phyloP scores from a whole-genome alignment of 1,140 invertebrate genomes.

The Bombus pascuorum region DNA sequence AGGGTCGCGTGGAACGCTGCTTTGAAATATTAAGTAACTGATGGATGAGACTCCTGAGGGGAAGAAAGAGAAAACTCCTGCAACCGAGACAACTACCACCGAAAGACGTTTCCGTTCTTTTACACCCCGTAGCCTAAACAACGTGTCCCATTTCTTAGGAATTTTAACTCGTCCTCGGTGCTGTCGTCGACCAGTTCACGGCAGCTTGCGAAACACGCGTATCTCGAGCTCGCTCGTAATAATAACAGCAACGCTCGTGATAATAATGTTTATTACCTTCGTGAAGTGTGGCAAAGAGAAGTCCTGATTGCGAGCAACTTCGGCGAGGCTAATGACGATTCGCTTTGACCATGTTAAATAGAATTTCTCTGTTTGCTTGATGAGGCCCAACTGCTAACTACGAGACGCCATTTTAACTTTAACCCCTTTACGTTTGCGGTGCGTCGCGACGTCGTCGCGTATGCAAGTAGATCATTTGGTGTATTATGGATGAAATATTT shows the following conservation, averaged over 20 bases:
- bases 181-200: not conserved
- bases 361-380: slow-evolving; percentile 1
- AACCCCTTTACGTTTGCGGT: not conserved
- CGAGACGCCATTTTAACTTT: not conserved
- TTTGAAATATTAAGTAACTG: slow-evolving; percentile 82
- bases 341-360: slow-evolving; percentile 4
- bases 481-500: not conserved
- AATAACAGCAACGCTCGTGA: not conserved
- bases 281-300: not conserved
- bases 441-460: not conserved
- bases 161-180: slow-evolving; percentile 39
- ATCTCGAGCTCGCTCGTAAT: not conserved
- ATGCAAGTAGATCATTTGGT: too few relatives aligned
- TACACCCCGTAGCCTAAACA: not conserved
- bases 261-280: slow-evolving; percentile 8
- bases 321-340: not conserved
- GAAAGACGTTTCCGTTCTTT: slow-evolving; percentile 15
- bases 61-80: slow-evolving; percentile 49
- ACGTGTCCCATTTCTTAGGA: slow-evolving; percentile 40
- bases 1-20: slow-evolving; percentile 63
- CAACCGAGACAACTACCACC: slow-evolving; percentile 7
- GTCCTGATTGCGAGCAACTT: not conserved
- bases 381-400: not conserved
- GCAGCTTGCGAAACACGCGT: slow-evolving; percentile 4
- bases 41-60: slow-evolving; percentile 79